A percentile compares a stretch with the other conserved stretches of the same genome.
Evolutionary conservation across 2,888 invertebrate species (phyloP).

Genomic region (Apantesis nais): DNA sequence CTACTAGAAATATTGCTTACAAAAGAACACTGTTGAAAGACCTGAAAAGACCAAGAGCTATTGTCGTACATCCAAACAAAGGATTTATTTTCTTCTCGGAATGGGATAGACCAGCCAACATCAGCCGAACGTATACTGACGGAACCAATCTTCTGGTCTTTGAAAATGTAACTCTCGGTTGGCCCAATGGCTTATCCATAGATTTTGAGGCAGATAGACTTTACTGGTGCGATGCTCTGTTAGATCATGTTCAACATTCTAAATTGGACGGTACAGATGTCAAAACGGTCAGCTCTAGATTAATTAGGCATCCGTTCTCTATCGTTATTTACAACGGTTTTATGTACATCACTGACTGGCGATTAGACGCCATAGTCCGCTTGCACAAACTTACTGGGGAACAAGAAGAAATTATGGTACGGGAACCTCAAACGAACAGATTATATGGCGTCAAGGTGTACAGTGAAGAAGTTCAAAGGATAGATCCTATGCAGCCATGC

Average conservation of each 20-base stretch:
- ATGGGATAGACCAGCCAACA: slow-evolving; percentile 98
- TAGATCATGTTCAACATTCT: slow-evolving; percentile 98
- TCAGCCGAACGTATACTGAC: slow-evolving; percentile 96
- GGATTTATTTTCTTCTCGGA: slow-evolving; percentile 98
- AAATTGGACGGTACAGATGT: slow-evolving; percentile 96
- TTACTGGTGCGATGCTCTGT: slow-evolving; percentile 98
- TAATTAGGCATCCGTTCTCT: slow-evolving; percentile 96
- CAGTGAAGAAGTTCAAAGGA: slow-evolving; percentile 90
- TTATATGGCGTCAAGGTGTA: slow-evolving; percentile 96
- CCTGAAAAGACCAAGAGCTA: slow-evolving; percentile 96
- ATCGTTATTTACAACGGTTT: slow-evolving; percentile 95
- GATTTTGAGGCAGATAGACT: slow-evolving; percentile 95
- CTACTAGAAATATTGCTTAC: slow-evolving; percentile 93
- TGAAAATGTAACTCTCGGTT: slow-evolving; percentile 95
- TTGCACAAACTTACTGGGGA: slow-evolving; percentile 95
- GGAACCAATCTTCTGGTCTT: slow-evolving; percentile 95
- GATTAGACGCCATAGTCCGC: slow-evolving; percentile 96
- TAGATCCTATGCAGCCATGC: slow-evolving; percentile 92
- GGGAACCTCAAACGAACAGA: slow-evolving; percentile 95
- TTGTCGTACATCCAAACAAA: slow-evolving; percentile 98
- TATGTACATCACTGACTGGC: slow-evolving; percentile 99
- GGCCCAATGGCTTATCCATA: slow-evolving; percentile 98
- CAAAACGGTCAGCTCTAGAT: slow-evolving; percentile 93
- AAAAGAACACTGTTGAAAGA: slow-evolving; percentile 94
- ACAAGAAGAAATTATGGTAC: slow-evolving; percentile 93